phyloP scores from a whole-genome alignment of 2,797 vertebrate genomes.

The Macrochelys suwanniensis region DNA sequence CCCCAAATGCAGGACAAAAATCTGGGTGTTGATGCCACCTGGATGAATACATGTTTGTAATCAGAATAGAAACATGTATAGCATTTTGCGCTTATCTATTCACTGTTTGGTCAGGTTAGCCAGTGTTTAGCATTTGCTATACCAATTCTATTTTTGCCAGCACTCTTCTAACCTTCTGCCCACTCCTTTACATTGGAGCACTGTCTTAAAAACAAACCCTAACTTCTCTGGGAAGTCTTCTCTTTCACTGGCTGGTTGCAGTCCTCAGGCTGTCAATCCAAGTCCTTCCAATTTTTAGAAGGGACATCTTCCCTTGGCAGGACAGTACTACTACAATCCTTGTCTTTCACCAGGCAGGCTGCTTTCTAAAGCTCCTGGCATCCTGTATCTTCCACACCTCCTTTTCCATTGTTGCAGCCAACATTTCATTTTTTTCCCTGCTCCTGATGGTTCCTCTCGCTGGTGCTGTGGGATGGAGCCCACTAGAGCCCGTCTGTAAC shows the following conservation, averaged over 20 bases:
- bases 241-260: neutral
- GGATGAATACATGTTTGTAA: neutral
- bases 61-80: neutral
- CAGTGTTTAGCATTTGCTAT: neutral
- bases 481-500: neutral
- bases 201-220: neutral
- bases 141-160: neutral
- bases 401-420: neutral
- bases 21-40: neutral
- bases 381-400: neutral
- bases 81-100: neutral
- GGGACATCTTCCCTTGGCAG: neutral
- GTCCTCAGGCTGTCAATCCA: fast-evolving
- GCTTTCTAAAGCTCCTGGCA: neutral
- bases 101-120: neutral
- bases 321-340: neutral
- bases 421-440: neutral
- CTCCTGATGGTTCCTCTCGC: neutral
- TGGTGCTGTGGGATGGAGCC: neutral
- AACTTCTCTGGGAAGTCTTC: neutral
- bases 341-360: neutral
- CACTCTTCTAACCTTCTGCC: too few species aligned
- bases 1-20: neutral
- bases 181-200: neutral
- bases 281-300: neutral